Evolutionary conservation across 2,113 vertebrate species (phyloP).

Genomic region (Campylomormyrus numenius): DNA sequence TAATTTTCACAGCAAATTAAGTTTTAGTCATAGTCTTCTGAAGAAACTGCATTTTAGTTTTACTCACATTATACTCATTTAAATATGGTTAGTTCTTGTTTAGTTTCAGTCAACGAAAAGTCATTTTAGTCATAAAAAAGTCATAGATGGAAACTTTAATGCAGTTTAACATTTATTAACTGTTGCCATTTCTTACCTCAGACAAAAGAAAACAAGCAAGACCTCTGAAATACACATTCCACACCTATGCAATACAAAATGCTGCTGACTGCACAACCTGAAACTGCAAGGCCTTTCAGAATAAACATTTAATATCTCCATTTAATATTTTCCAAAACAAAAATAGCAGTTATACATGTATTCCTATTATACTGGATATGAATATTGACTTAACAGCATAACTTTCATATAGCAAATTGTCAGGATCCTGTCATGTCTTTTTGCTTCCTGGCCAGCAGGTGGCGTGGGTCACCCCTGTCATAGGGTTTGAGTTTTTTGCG

Average conservation of each 20-base stretch:
- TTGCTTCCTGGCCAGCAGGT: not conserved
- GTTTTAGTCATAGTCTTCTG: not conserved
- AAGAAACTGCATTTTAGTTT: not conserved
- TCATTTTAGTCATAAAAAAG: not conserved
- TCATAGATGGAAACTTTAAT: not conserved
- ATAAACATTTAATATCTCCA: not conserved
- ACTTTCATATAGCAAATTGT: not conserved
- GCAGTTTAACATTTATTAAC: not conserved
- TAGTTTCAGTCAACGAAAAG: not conserved
- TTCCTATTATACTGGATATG: not conserved
- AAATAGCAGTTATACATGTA: not conserved
- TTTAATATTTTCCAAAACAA: not conserved
- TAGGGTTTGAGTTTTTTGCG: not conserved
- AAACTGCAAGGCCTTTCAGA: not conserved
- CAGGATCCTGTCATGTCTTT: not conserved
- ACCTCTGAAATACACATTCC: not conserved
- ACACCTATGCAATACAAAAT: not conserved
- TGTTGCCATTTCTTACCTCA: not conserved
- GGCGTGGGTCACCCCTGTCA: not conserved
- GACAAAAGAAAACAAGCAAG: not conserved
- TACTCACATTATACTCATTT: not conserved
- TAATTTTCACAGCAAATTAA: not conserved
- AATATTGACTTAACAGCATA: not conserved
- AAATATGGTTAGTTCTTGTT: not conserved
- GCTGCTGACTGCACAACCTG: not conserved